Base-by-base conservation (phyloP, 2,888 invertebrate species). In the Lordiphosa fenestrarum region DNA sequence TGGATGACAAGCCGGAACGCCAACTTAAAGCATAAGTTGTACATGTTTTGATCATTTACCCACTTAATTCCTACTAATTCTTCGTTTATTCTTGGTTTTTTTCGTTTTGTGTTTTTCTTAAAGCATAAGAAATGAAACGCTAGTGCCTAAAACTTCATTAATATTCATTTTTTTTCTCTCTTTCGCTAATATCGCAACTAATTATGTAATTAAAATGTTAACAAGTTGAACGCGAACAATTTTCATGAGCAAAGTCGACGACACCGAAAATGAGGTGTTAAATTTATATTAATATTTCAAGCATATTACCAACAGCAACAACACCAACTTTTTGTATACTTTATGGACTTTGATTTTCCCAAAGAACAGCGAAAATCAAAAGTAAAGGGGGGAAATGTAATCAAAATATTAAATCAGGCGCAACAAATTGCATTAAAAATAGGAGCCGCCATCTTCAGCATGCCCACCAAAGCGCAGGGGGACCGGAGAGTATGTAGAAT, bases 341-440 rank as follows among this genome's bases (percentile, higher is more conserved):
- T 48, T 51, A 48, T 54, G 58, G 65, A 39, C 55, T 64, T 61
- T 51, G 9, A 25, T 59, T 50, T 59, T 12, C 35, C 3, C 38
- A 10, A 42, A 48, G 6, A 42, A 30, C 23, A 42, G 23, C 13
- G n/a, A 59, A 60, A 60, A 25, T 6, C 1, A 25, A 25, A 25
- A 25, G 6, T 15, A 15, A 15, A 15, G 25, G 25, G 25, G 52
- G 63, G 42, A 64, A 82, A 70, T 70, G 66, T 73, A 78, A 78
- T 81, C 77, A 78, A 72, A 82, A 75, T 63, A 73, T 84, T 75
- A 83, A 84, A 82, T 82, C 83, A 83, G 76, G 65, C 84, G 80
- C 72, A 73, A 53, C 83, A 73, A 82, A 83, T 84, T 66, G 72
- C 67, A 83, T 80, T 83, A 68, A 71, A 78, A 80, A 68, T 72